Conservation (phyloP, 2,888 invertebrate genomes). For the Hybos culiciformis region DNA sequence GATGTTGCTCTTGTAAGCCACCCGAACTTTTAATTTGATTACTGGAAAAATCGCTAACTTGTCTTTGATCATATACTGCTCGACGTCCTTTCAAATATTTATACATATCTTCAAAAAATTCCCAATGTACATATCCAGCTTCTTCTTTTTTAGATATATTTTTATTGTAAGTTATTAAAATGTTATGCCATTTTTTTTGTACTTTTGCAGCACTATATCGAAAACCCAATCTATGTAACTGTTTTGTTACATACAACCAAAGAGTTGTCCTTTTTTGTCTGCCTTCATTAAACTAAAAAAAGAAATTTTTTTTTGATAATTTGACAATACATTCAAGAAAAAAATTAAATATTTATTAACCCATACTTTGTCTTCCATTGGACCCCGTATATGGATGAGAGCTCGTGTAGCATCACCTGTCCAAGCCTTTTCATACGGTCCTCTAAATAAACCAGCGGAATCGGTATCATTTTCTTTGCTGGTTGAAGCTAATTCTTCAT, state of each 20-base stretch:
- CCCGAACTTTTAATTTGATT: too few species aligned
- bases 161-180: conserved; percentile 34
- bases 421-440: conserved; percentile 34
- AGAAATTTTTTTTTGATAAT: too few species aligned
- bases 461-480: conserved; percentile 27
- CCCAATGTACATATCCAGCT: conserved; percentile 33
- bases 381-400: conserved; percentile 32
- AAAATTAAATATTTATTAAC: too few species aligned
- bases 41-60: not conserved
- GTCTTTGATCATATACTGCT: conserved; percentile 23
- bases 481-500: too few species aligned
- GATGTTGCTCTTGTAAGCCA: conserved; percentile 6
- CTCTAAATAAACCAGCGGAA: conserved; percentile 26
- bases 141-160: conserved; percentile 32
- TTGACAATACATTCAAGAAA: too few species aligned
- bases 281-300: conserved; percentile 32
- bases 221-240: conserved; percentile 31
- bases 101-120: conserved; percentile 36
- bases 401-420: conserved; percentile 33
- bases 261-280: conserved; percentile 32
- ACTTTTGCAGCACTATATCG: conserved; percentile 34
- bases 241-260: conserved; percentile 32
- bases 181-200: conserved; percentile 36
- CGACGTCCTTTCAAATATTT: conserved; percentile 33
- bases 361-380: conserved; percentile 34